Percentiles rank a stretch among this genome's conserved stretches.
phyloP scores from a whole-genome alignment of 2,888 invertebrate species.

The Plebejus anna region DNA sequence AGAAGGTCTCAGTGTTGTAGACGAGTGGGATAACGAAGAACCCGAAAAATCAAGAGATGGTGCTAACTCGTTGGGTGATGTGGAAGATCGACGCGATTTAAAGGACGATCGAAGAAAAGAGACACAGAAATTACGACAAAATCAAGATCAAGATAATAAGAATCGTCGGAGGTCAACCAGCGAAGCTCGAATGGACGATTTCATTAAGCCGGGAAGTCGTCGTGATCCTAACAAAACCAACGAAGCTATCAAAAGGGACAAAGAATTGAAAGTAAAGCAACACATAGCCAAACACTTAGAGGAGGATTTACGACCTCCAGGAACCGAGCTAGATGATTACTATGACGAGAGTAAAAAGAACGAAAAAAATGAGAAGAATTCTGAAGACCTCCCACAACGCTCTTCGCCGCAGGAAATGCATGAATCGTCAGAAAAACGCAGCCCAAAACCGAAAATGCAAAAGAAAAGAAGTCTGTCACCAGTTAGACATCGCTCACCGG shows the following conservation, averaged over 20 bases:
- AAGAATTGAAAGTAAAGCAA: conserved; percentile 69
- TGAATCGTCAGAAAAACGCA: conserved; percentile 29
- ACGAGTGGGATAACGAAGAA: conserved; percentile 63
- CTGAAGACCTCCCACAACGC: background rate
- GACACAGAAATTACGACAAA: conserved; percentile 28
- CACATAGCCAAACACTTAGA: conserved; percentile 65
- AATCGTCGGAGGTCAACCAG: conserved; percentile 40
- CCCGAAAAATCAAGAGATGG: conserved; percentile 41
- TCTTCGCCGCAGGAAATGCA: conserved; percentile 15
- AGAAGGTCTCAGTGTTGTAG: conserved; percentile 70
- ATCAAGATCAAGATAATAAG: conserved; percentile 28
- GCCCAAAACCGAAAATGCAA: background rate
- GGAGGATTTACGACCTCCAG: conserved; percentile 66
- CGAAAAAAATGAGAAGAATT: conserved; percentile 32
- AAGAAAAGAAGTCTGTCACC: conserved; percentile 33
- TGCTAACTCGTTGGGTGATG: conserved; percentile 48
- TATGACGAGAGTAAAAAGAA: conserved; percentile 46
- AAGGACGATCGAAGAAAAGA: conserved; percentile 40
- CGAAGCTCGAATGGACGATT: conserved; percentile 49
- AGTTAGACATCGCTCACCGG: conserved; percentile 28
- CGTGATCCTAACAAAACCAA: conserved; percentile 69
- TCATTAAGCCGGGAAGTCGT: conserved; percentile 67
- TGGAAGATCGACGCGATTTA: conserved; percentile 57
- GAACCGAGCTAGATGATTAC: conserved; percentile 70
- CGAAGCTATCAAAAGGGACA: conserved; percentile 66